Evolutionary conservation across 2,113 vertebrate species (phyloP), one percentile per base, ranked within the genome.

Genomic region (Bubo scandiacus): DNA sequence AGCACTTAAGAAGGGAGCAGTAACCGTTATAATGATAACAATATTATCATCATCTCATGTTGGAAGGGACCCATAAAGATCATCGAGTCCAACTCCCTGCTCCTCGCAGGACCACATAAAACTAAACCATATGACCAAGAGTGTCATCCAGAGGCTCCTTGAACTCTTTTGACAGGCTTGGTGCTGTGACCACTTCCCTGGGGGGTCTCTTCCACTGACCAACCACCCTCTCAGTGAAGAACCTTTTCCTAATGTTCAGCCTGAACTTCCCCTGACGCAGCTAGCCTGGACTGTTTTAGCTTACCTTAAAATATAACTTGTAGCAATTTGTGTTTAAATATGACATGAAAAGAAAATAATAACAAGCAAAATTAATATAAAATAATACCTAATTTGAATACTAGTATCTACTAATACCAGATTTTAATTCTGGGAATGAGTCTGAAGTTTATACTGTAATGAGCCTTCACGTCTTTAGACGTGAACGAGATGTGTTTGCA

Each of bases 141-240:
- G 20, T 5, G 2, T 81, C 0, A 0, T 38, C 15, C 4, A 29
- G 6, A 5, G 0, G 0, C 23, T 61, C 17, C 36, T 21, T 77
- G 45, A 71, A 21, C 16, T 57, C 18, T 45, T 45, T 45, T n/a
- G 51, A 9, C 32, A 61, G 22, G 5, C 13, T 26, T 43, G 45
- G 14, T 87, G 54, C 16, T 1, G 0, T 70, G 51, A 74, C 14
- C 4, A 1, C 11, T 68, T 26, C 27, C 12, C 11, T 62, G 32
- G 47, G 54, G 7, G 65, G 21, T 45, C 26, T 51, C 9, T 67
- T 42, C 5, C 20, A 30, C 27, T 19, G 42, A 18, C 21, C 0
- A 0, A 8, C 23, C 15, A 34, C 5, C 19, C 16, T 72, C 27
- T 70, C 4, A 2, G 12, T 47, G 59, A 82, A 72, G n/a, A 67